Evolutionary conservation across 2,797 vertebrate genomes (phyloP).

Genomic region (Anolis apletophallus): DNA sequence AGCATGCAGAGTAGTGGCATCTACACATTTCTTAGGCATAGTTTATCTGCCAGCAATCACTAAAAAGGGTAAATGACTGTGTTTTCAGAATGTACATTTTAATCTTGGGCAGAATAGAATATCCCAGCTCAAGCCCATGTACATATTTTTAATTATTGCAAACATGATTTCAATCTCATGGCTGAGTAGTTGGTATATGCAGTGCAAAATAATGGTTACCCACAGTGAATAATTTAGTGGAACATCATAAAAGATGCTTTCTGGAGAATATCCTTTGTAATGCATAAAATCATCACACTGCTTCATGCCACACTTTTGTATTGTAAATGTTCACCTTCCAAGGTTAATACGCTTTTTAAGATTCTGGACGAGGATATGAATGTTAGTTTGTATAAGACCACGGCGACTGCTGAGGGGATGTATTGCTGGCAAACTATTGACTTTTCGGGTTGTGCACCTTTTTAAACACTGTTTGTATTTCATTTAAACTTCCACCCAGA

Average conservation of each 20-base stretch:
- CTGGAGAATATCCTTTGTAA: conserved; percentile 14
- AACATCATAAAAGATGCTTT: conserved; percentile 7
- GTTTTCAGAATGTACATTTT: conserved; percentile 24
- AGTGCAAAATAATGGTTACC: conserved; percentile 38
- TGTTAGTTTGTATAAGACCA: not conserved
- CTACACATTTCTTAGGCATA: not conserved
- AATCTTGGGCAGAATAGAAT: conserved; percentile 50
- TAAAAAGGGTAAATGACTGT: conserved; percentile 40
- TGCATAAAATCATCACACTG: conserved; percentile 3
- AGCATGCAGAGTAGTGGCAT: conserved; percentile 41
- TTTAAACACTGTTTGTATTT: not conserved
- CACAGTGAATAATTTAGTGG: conserved; percentile 15
- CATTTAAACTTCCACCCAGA: not conserved
- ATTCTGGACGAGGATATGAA: conserved; percentile 12
- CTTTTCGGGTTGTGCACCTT: not conserved
- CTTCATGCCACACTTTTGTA: not conserved
- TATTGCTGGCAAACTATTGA: accelerated
- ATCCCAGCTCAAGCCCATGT: conserved; percentile 50
- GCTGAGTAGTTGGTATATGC: conserved; percentile 43
- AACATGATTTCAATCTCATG: conserved; percentile 62
- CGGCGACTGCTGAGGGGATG: not conserved
- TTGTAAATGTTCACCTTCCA: conserved; percentile 12
- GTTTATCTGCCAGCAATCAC: conserved; percentile 3
- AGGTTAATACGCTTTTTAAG: conserved; percentile 27
- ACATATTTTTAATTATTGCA: conserved; percentile 70